phyloP scores from a whole-genome alignment of 1,140 invertebrate genomes.

The Phortica variegata region DNA sequence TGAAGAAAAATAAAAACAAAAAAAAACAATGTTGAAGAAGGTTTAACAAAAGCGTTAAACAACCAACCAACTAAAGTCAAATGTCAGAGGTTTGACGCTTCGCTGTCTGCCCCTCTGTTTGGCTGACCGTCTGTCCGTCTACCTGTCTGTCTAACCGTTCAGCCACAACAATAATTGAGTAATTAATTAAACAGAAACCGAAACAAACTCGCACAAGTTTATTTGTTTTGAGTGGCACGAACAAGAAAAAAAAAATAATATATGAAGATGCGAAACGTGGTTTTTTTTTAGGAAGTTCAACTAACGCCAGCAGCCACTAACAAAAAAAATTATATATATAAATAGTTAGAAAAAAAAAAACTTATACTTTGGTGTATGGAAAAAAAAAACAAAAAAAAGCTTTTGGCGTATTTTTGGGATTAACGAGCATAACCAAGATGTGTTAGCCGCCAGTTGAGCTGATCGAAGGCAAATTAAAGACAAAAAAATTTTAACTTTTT shows the following conservation, averaged over 20 bases:
- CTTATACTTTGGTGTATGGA: background rate
- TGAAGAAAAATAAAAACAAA: too few relatives aligned
- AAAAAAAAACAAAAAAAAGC: constrained; percentile 7
- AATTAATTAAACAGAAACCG: constrained; percentile 43
- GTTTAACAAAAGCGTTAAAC: background rate
- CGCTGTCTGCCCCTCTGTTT: too few relatives aligned
- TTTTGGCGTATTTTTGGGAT: constrained; percentile 10
- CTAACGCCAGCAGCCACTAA: too few relatives aligned
- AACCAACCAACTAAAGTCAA: constrained; percentile 36
- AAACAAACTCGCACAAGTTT: too few relatives aligned
- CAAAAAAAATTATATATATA: constrained; percentile 11
- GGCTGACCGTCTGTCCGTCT: too few relatives aligned
- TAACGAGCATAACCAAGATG: constrained; percentile 15
- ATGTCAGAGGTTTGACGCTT: constrained; percentile 53
- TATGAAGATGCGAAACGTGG: background rate
- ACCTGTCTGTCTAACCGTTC: too few relatives aligned
- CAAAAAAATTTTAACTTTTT: too few relatives aligned
- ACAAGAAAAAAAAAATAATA: constrained; percentile 7
- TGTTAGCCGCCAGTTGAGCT: too few relatives aligned
- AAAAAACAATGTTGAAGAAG: constrained; percentile 6
- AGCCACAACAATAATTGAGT: constrained; percentile 50
- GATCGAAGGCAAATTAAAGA: too few relatives aligned
- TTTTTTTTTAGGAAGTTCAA: too few relatives aligned
- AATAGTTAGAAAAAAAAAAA: constrained; percentile 27
- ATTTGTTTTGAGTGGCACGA: too few relatives aligned